A percentile compares a stretch with the other conserved stretches of the same genome.
Conservation (phyloP, 2,797 vertebrate genomes). For the Buphagus erythrorhynchus region DNA sequence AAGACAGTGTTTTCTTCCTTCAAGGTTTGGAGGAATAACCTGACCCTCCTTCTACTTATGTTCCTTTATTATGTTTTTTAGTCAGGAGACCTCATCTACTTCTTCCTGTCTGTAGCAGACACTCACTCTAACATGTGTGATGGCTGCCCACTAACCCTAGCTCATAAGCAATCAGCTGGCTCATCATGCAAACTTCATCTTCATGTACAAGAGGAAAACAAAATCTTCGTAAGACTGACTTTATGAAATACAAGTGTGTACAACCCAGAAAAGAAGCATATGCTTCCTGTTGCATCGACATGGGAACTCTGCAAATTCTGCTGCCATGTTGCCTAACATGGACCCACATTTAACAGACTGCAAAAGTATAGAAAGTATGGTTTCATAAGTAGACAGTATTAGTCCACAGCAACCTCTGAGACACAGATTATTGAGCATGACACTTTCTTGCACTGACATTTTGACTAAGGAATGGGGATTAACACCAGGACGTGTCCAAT, state of each 20-base stretch:
- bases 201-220: not conserved
- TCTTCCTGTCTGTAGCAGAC: not conserved
- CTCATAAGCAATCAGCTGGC: not conserved
- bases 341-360: not conserved
- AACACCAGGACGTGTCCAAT: not conserved
- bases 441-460: not conserved
- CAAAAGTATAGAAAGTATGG: not conserved
- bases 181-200: not conserved
- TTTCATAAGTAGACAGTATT: not conserved
- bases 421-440: not conserved
- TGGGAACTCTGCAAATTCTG: not conserved
- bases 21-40: not conserved
- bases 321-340: not conserved
- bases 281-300: not conserved
- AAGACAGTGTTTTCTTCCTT: not conserved
- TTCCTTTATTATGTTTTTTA: not conserved
- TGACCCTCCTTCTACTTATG: not conserved
- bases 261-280: not conserved
- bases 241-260: not conserved
- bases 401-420: not conserved
- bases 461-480: not conserved
- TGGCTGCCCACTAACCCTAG: not conserved
- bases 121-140: rapidly evolving
- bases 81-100: not conserved
- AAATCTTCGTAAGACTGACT: not conserved